Evolutionary conservation across 2,797 vertebrate species (phyloP), one percentile per base, ranked within the genome.

Genomic region (Pelobates cultripes): DNA sequence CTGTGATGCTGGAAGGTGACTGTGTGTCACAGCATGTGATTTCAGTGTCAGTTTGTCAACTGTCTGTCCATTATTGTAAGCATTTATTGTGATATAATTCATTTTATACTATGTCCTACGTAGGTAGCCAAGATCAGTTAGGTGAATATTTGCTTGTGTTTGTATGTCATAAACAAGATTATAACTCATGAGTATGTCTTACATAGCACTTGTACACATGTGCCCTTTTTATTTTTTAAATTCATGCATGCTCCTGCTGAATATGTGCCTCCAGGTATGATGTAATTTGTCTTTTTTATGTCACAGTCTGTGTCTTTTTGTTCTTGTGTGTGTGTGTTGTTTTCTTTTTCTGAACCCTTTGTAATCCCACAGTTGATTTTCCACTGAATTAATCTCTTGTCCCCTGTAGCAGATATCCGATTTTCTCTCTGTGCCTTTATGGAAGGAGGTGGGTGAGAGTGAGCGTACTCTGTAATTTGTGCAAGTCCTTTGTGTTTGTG

Each of bases 381-480:
- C 15, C 73, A 79, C 77, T 84, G 66, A 84, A 79, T 45, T 45
- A 60, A 69, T 84, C 82, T 84, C 68, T 84, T 84, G 60, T 82
- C 75, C 73, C 75, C 73, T 71, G 44, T 86, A 87, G 88, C 87
- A 88, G 73, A 79, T 88, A 73, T 87, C 85, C 77, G 83, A 85
- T 75, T 85, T 90, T 72, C 85, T 88, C 80, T 85, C 84, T 83
- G 79, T 60, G 75, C 85, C 83, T 80, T 84, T 88, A 85, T 80
- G 69, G 70, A 85, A 84, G 85, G 86, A 82, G 79, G 88, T 89
- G 84, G 83, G 87, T 88, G 67, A 55, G 71, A 45, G 28, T 72
- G 82, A 42, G 42, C 73, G 72, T 47, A 7, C 40, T n/a, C 43
- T 14, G 15, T 28, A 28, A 28, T 28, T 28, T 28, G 28, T 28